Base-by-base conservation (phyloP, 2,888 invertebrate genomes). In the Drosophila sordidapex region DNA sequence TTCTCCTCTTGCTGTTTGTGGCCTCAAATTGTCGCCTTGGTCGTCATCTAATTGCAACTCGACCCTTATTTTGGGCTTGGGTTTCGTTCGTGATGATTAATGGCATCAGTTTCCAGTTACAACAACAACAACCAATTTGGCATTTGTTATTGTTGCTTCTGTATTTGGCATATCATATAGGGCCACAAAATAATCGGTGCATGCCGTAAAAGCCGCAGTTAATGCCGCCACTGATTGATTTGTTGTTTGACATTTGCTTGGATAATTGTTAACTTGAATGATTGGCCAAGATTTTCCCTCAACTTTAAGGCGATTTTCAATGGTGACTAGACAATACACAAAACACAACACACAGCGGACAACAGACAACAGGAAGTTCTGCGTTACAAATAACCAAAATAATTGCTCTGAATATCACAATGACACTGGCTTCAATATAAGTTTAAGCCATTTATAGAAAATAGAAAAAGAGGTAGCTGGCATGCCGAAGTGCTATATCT, bases 231-330 rank as follows among this genome's bases (percentile, higher is more conserved):
- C 77, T 87, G 85, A 89, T 88, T 90, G 89, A 87, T 87, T 87
- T 76, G 83, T 79, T 74, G 74, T 79, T 71, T 82, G 76, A 75
- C 79, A 74, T 81, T 85, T 70, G 68, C 61, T 70, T 38, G 68
- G 60, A 63, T 90, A 86, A 88, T 88, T 86, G 84, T 84, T 88
- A 74, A 72, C 74, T 86, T 88, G 87, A 77, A 87, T 87, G 86
- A 87, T 87, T 90, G 76, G 86, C 88, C 79, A 79, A 85, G 68
- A 57, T 64, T 72, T 59, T 43, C 35, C 31, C n/a, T 52, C 21
- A 46, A 76, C 72, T 67, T 70, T 89, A 89, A 89, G 86, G 53
- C 75, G 80, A 89, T 89, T 76, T 74, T 40, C 58, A 27, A 58
- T 46, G 61, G 38, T 80, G 78, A 81, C 81, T 71, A 21, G 68